Percentiles rank a stretch among this genome's conserved stretches.
These are phyloP conservation scores for Zaprionus tsacasi DNA, from an alignment of 1,140 invertebrate genomes.

Conservation along the genomic window DNA sequence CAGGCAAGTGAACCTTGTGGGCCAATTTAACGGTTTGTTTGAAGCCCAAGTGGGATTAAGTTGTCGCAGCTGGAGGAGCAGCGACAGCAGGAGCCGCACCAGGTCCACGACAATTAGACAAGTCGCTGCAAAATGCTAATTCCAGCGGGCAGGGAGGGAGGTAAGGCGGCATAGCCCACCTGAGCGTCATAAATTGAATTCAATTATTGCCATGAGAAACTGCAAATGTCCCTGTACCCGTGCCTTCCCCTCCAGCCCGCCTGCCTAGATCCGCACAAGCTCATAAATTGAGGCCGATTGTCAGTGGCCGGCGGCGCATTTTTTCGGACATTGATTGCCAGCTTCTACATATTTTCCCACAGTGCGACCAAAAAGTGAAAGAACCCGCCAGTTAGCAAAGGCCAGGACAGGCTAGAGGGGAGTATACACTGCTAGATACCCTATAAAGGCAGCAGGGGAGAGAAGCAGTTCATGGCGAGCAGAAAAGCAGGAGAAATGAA, in stretches of 20 bases:
- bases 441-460: neutral
- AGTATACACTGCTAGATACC: neutral
- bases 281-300: constrained; percentile 76
- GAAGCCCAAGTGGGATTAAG: neutral
- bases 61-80: neutral
- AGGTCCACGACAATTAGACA: constrained; percentile 44
- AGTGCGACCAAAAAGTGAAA: constrained; percentile 74
- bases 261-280: constrained; percentile 44
- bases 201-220: constrained; percentile 77
- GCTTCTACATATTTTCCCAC: constrained; percentile 82
- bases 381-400: constrained; percentile 51
- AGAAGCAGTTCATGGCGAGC: no score
- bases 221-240: constrained; percentile 9
- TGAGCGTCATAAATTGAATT: constrained; percentile 73
- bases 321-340: constrained; percentile 79
- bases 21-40: constrained; percentile 43
- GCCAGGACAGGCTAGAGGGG: neutral
- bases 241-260: neutral
- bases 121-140: constrained; percentile 26
- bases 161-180: constrained; percentile 19
- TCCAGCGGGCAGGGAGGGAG: neutral
- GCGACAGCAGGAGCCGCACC: neutral
- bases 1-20: neutral
- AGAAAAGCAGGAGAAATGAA: no score
- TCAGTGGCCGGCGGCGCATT: constrained; percentile 69